Evolutionary conservation across 1,140 invertebrate species (phyloP).

Genomic region (Planococcus citri): DNA sequence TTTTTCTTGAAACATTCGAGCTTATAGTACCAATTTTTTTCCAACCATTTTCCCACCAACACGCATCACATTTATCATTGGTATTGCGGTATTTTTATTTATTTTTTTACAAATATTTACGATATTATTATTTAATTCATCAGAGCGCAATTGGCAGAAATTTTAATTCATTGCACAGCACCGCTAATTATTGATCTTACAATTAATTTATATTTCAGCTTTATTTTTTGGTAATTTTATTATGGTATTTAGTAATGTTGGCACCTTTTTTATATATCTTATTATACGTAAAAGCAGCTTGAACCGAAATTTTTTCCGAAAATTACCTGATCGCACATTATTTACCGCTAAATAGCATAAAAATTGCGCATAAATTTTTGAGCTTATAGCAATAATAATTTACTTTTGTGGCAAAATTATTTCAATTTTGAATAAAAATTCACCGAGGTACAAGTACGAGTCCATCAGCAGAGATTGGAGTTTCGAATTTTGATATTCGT

Average conservation of each 20-base stretch:
- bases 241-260: constrained; percentile 17
- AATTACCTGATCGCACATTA: constrained; percentile 15
- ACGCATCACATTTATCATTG: constrained; percentile 8
- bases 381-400: background rate
- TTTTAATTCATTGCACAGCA: constrained; percentile 9
- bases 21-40: too few species aligned
- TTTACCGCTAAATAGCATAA: constrained; percentile 16
- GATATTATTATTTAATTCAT: background rate
- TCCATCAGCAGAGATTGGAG: too few species aligned
- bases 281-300: constrained; percentile 17
- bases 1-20: too few species aligned
- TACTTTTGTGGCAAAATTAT: too few species aligned
- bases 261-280: constrained; percentile 14
- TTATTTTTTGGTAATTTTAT: constrained; percentile 14
- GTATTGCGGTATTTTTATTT: constrained; percentile 9
- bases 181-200: constrained; percentile 12
- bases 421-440: too few species aligned
- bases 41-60: background rate
- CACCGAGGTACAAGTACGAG: too few species aligned
- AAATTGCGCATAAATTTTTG: constrained; percentile 15
- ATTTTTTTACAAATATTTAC: background rate
- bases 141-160: background rate
- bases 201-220: constrained; percentile 18
- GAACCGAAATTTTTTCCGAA: background rate
- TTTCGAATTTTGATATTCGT: too few species aligned